phyloP scores from a whole-genome alignment of 2,888 invertebrate genomes.

The Sabatieria punctata region DNA sequence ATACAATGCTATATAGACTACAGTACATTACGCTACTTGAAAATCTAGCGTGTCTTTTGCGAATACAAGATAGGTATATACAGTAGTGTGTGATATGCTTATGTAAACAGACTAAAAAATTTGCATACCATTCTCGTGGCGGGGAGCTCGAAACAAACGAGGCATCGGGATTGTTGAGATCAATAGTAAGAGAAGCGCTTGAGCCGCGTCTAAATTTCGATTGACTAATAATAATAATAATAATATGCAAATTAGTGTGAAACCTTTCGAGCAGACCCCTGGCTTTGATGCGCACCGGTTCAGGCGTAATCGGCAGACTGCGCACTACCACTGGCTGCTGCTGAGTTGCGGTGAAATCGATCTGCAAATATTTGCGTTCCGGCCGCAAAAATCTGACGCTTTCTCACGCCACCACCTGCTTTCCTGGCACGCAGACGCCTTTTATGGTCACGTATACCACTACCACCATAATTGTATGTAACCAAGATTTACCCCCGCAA shows the following conservation, averaged over 20 bases:
- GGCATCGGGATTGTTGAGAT: constrained; percentile 46
- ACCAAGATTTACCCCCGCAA: no score
- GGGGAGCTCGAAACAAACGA: constrained; percentile 1
- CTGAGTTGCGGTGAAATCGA: background rate
- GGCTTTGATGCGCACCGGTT: constrained; percentile 5
- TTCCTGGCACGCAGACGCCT: background rate
- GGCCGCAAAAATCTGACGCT: no score
- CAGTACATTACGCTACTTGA: no score
- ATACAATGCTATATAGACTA: no score
- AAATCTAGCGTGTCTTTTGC: no score
- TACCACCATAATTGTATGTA: no score
- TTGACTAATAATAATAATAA: background rate
- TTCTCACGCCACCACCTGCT: background rate
- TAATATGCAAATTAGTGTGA: no score
- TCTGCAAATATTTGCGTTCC: no score
- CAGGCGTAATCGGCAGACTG: background rate
- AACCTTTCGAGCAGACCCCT: constrained; percentile 7
- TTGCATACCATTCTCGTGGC: constrained; percentile 9
- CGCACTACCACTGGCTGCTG: background rate
- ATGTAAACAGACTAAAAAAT: background rate
- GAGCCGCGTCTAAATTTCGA: constrained; percentile 52
- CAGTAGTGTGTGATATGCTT: background rate
- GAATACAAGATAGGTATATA: no score
- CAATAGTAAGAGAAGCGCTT: constrained; percentile 71
- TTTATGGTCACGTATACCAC: background rate